phyloP scores from a whole-genome alignment of 2,113 vertebrate species.

The Prunella fulvescens region DNA sequence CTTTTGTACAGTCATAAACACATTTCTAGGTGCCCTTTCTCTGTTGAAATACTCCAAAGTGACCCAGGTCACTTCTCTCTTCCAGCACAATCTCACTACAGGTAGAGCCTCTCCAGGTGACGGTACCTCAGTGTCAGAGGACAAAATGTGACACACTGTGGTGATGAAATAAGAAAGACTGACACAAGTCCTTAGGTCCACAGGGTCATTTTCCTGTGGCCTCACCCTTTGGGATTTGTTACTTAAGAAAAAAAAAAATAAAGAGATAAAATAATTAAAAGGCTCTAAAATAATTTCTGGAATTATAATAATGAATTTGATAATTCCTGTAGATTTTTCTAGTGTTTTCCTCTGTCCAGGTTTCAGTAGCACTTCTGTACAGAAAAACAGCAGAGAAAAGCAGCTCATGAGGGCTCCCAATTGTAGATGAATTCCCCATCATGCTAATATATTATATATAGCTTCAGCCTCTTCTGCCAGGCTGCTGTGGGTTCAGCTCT shows the following conservation, averaged over 20 bases:
- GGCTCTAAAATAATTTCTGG: neutral
- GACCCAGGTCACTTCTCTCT: neutral
- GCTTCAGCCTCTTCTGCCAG: neutral
- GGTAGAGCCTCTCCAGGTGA: neutral
- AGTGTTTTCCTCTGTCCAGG: neutral
- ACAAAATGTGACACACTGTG: neutral
- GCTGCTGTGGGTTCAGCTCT: neutral
- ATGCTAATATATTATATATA: no score
- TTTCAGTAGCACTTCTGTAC: neutral
- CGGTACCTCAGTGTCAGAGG: neutral
- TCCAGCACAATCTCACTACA: neutral
- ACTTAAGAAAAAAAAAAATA: neutral
- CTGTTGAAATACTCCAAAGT: neutral
- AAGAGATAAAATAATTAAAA: neutral
- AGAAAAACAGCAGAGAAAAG: neutral
- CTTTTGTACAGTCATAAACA: neutral
- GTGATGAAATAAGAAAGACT: neutral
- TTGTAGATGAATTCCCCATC: accelerated
- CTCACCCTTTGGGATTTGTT: neutral
- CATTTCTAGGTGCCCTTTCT: neutral
- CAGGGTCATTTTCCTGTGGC: neutral
- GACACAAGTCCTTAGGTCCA: neutral
- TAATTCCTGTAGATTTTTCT: neutral
- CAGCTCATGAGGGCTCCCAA: accelerated
- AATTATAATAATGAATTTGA: neutral